Conservation (phyloP, 2,113 vertebrate species). For the Trematomus loennbergii region DNA sequence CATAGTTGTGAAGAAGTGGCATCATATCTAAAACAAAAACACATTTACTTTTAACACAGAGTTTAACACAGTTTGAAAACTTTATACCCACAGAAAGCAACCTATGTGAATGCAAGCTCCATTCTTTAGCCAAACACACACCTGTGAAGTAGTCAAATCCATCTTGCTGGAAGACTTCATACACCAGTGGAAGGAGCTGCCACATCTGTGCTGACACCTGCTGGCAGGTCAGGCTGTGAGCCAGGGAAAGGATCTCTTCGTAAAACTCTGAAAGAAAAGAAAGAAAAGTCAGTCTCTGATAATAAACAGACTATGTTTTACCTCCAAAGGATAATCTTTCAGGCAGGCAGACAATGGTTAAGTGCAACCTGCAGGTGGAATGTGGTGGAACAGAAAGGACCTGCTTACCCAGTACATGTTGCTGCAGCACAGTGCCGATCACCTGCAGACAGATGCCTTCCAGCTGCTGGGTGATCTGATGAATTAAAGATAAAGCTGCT, state of each 20-base stretch:
- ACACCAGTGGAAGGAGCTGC: constrained; percentile 97
- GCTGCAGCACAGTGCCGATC: constrained; percentile 97
- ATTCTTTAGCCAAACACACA: constrained; percentile 14
- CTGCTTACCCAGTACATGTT: constrained; percentile 94
- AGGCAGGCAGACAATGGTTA: background rate
- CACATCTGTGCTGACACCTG: constrained; percentile 99
- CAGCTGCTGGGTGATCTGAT: constrained; percentile 96
- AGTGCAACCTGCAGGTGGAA: constrained; percentile 16
- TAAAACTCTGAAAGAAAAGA: constrained; percentile 89
- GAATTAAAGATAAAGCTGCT: background rate
- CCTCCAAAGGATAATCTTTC: background rate
- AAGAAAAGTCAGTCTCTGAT: background rate
- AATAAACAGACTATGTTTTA: no score
- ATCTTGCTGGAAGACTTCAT: constrained; percentile 98
- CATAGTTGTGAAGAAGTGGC: constrained; percentile 99
- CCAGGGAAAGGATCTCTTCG: constrained; percentile 98
- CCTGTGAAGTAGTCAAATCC: constrained; percentile 96
- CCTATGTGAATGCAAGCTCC: no score
- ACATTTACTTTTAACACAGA: no score
- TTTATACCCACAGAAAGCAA: no score
- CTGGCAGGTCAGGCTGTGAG: constrained; percentile 98
- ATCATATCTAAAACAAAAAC: constrained; percentile 92
- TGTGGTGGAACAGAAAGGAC: constrained; percentile 40
- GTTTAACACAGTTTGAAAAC: no score
- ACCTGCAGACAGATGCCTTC: constrained; percentile 99